These are phyloP conservation scores for Aporrectodea caliginosa DNA, from an alignment of 1,140 invertebrate species.

Conservation along the genomic window DNA sequence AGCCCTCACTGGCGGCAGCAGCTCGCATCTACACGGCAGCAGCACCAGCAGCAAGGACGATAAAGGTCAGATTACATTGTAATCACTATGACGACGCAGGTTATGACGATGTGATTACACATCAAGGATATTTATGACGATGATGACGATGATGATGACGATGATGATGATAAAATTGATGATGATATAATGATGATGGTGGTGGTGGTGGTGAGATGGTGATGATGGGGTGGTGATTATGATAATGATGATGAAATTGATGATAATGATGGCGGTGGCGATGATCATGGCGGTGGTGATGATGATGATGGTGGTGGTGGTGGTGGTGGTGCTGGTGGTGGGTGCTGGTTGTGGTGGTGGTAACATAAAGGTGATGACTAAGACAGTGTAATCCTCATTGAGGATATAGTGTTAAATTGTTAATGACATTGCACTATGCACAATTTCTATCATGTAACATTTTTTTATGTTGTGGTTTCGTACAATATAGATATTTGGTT, in stretches of 20 bases:
- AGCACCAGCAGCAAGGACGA: not conserved
- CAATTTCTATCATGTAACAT: no score
- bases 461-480: no score
- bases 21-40: not conserved
- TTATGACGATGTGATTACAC: no score
- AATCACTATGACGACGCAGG: no score
- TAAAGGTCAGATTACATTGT: not conserved
- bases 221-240: not conserved
- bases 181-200: no score
- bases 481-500: no score
- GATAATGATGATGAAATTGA: not conserved
- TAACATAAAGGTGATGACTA: not conserved
- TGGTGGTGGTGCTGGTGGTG: not conserved
- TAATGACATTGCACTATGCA: no score
- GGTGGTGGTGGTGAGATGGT: not conserved
- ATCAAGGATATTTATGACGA: no score
- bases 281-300: not conserved
- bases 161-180: no score
- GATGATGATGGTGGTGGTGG: not conserved
- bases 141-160: no score
- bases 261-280: not conserved
- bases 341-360: not conserved
- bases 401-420: not conserved
- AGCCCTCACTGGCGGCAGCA: not conserved
- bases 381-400: not conserved